Percentiles rank a stretch among this genome's conserved stretches.
Conservation (phyloP, 2,888 invertebrate species). For the Hydrotaea diabolus region DNA sequence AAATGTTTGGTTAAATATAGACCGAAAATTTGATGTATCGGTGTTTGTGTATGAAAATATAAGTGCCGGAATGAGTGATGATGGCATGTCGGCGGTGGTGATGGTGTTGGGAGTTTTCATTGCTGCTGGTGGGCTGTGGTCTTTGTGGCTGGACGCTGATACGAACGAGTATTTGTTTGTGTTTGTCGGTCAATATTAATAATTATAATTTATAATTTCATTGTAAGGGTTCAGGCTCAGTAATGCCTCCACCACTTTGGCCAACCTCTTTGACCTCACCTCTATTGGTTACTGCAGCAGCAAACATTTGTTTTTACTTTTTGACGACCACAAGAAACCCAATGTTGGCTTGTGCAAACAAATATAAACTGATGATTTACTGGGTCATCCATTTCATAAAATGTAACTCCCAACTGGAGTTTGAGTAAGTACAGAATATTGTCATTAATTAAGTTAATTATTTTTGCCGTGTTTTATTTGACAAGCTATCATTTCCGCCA, state of each 20-base stretch:
- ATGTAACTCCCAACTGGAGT: not conserved
- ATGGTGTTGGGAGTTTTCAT: not conserved
- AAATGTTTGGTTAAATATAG: conserved; percentile 21
- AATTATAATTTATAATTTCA: conserved; percentile 1
- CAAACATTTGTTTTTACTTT: not conserved
- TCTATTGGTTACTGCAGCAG: not conserved
- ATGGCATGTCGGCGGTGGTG: not conserved
- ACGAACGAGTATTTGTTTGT: too few relatives aligned
- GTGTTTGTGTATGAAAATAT: not conserved
- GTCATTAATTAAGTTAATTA: conserved; percentile 29
- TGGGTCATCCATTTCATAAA: not conserved
- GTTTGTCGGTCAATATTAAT: conserved; percentile 1
- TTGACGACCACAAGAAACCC: not conserved
- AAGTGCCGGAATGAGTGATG: not conserved
- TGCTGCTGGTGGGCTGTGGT: not conserved
- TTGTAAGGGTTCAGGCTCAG: not conserved
- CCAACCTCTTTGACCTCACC: not conserved
- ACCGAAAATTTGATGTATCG: not conserved
- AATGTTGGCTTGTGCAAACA: not conserved
- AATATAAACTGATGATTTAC: not conserved
- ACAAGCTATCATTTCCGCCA: too few relatives aligned
- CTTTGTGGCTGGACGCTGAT: too few relatives aligned
- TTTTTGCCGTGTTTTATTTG: too few relatives aligned
- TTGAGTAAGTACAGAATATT: not conserved
- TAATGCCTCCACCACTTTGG: not conserved